Percentiles rank a stretch among this genome's conserved stretches.
Evolutionary conservation across 2,888 invertebrate species (phyloP).

Genomic region (Drosophila phalerata): DNA sequence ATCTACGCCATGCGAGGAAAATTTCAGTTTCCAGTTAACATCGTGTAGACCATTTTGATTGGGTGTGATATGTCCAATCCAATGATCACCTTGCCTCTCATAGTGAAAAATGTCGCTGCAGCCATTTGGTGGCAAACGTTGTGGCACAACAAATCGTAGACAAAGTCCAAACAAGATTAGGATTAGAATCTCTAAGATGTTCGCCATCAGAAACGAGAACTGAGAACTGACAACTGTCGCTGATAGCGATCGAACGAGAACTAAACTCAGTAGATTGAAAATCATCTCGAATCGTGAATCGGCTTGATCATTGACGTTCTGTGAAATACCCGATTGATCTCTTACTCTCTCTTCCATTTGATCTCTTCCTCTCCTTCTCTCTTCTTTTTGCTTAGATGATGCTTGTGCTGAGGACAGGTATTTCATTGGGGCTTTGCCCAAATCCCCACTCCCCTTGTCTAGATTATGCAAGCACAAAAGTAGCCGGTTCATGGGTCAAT

Average conservation of each 20-base stretch:
- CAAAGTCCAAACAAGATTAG: conserved; percentile 26
- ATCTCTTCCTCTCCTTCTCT: background rate
- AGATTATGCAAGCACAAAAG: conserved; percentile 15
- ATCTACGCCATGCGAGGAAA: conserved; percentile 25
- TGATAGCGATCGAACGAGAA: conserved; percentile 47
- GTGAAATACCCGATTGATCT: conserved; percentile 37
- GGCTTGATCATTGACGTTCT: conserved; percentile 10
- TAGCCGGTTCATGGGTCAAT: conserved; percentile 26
- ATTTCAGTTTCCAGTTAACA: conserved; percentile 48
- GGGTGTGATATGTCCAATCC: conserved; percentile 55
- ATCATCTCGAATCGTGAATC: conserved; percentile 22
- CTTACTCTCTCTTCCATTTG: background rate
- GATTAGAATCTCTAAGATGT: conserved; percentile 1
- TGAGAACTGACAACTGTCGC: conserved; percentile 58
- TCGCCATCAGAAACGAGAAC: conserved; percentile 32
- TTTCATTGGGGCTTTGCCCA: conserved; percentile 60
- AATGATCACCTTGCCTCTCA: conserved; percentile 28
- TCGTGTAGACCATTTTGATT: conserved; percentile 34
- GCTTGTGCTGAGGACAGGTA: conserved; percentile 41
- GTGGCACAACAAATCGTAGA: conserved; percentile 24
- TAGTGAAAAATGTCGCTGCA: conserved; percentile 60
- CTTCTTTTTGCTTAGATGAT: background rate
- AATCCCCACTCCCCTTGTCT: background rate
- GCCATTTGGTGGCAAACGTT: conserved; percentile 52
- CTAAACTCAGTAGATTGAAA: conserved; percentile 36